Conservation (phyloP, 2,113 vertebrate species). For the Lasiurus borealis region DNA sequence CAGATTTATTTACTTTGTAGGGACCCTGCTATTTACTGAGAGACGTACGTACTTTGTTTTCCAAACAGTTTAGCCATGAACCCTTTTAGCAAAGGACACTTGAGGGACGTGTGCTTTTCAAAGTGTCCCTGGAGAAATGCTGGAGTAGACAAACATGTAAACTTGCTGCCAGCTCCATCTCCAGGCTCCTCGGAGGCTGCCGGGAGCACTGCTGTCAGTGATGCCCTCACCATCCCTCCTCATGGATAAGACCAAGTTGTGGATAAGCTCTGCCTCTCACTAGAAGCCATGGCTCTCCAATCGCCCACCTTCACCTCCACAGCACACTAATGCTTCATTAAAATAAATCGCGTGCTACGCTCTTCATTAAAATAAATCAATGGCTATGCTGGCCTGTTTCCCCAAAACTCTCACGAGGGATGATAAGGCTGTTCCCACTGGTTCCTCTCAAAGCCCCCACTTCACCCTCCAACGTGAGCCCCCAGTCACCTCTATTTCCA, state of each 20-base stretch:
- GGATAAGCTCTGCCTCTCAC: background rate
- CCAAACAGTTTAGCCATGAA: background rate
- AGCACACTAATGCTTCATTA: background rate
- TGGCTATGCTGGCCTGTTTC: background rate
- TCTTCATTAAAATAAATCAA: slow-evolving; percentile 33
- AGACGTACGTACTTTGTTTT: background rate
- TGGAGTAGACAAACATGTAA: background rate
- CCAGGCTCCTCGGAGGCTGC: background rate
- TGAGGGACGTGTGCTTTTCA: background rate
- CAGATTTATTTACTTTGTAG: background rate
- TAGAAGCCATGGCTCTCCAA: background rate
- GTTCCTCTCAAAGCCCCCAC: background rate
- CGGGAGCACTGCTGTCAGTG: background rate
- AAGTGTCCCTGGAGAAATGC: background rate
- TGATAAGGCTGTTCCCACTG: background rate
- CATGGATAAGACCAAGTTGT: background rate
- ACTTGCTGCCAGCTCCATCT: background rate
- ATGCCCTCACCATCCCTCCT: background rate
- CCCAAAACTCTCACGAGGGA: background rate
- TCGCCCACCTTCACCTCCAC: background rate
- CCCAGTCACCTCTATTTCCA: background rate
- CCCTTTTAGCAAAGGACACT: background rate
- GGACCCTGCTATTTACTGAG: background rate
- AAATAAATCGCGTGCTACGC: slow-evolving; percentile 3
- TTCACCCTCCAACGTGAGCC: background rate